phyloP scores from a whole-genome alignment of 1,140 invertebrate genomes.

The Tachypleus tridentatus region DNA sequence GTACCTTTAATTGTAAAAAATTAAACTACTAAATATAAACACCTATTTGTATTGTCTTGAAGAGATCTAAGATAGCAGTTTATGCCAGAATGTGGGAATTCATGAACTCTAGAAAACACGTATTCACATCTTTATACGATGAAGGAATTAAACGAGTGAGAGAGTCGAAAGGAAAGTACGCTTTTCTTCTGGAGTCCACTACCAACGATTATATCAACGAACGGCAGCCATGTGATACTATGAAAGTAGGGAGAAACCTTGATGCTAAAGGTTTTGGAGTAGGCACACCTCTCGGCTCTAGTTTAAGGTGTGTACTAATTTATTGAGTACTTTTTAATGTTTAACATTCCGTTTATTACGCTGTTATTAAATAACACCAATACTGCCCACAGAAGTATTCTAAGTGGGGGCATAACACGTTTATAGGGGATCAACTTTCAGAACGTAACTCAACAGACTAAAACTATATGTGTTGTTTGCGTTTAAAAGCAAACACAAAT shows the following conservation, averaged over 20 bases:
- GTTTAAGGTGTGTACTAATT: constrained; percentile 54
- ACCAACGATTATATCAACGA: constrained; percentile 92
- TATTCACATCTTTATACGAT: constrained; percentile 67
- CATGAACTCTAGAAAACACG: constrained; percentile 72
- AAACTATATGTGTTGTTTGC: too few relatives aligned
- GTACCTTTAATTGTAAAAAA: too few relatives aligned
- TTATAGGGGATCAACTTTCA: too few relatives aligned
- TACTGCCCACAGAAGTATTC: too few relatives aligned
- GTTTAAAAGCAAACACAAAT: too few relatives aligned
- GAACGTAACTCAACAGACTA: too few relatives aligned
- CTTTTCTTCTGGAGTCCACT: constrained; percentile 82
- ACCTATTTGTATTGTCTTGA: constrained; percentile 32
- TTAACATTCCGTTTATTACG: neutral
- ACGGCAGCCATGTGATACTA: constrained; percentile 83
- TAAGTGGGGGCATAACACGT: too few relatives aligned
- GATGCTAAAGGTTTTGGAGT: constrained; percentile 91
- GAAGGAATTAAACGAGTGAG: constrained; percentile 71
- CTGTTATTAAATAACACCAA: too few relatives aligned
- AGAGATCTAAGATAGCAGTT: constrained; percentile 77
- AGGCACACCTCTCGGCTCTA: constrained; percentile 78
- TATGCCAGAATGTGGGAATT: constrained; percentile 94
- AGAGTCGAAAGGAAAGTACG: constrained; percentile 76
- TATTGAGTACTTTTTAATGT: neutral
- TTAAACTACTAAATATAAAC: too few relatives aligned
- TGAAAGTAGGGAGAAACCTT: constrained; percentile 81